A percentile compares a stretch with the other conserved stretches of the same genome.
Evolutionary conservation across 2,888 invertebrate species (phyloP).

Genomic region (Nemurella pictetii): DNA sequence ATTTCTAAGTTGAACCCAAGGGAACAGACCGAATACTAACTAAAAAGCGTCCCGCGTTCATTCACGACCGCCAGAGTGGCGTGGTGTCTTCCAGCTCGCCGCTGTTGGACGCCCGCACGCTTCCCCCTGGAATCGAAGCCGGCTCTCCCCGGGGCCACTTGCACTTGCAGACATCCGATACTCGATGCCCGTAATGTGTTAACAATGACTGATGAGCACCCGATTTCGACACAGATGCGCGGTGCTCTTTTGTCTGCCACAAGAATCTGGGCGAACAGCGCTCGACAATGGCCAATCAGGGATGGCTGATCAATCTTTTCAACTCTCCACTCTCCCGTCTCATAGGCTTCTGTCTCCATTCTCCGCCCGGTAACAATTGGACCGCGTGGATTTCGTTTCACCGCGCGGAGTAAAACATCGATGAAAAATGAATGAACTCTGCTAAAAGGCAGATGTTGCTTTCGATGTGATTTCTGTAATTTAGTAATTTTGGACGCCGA

Average conservation of each 20-base stretch:
- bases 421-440: too few relatives aligned
- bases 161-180: constrained; percentile 1
- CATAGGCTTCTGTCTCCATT: too few relatives aligned
- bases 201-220: constrained; percentile 31
- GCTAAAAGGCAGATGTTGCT: too few relatives aligned
- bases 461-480: too few relatives aligned
- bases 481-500: too few relatives aligned
- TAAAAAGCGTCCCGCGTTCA: neutral
- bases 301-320: constrained; percentile 1
- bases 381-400: neutral
- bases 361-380: neutral
- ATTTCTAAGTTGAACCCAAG: neutral
- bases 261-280: neutral
- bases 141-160: neutral
- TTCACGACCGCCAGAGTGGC: neutral
- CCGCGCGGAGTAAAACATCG: neutral
- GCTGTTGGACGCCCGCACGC: neutral
- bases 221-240: constrained; percentile 16
- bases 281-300: constrained; percentile 26
- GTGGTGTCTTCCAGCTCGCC: too few relatives aligned
- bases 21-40: neutral
- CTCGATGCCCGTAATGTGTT: constrained; percentile 11
- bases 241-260: neutral
- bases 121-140: neutral
- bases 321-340: neutral